Percentiles rank a stretch among this genome's conserved stretches.
phyloP scores from a whole-genome alignment of 2,113 vertebrate species.

The Trematocara marginatum region DNA sequence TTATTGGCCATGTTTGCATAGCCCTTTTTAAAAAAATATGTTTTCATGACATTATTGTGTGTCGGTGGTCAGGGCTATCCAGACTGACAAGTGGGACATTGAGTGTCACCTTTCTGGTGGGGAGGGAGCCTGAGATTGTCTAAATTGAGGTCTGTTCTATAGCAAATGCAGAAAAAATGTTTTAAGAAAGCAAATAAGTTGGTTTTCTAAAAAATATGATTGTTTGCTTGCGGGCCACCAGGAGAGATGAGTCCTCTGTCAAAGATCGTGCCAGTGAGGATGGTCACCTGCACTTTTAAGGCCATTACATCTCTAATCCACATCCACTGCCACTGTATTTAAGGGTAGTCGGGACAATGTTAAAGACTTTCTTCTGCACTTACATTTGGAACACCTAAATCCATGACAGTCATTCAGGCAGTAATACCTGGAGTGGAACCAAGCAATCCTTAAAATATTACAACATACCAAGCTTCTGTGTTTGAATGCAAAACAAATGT shows the following conservation, averaged over 20 bases:
- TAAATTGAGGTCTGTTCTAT: not conserved
- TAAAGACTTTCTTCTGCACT: not conserved
- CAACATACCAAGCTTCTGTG: not conserved
- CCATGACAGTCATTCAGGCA: not conserved
- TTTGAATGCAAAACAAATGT: not conserved
- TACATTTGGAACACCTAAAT: not conserved
- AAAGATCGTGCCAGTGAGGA: accelerated
- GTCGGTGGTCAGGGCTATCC: accelerated
- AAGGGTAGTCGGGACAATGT: not conserved
- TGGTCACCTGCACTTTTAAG: not conserved
- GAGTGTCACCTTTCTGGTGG: accelerated
- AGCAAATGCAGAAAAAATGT: not conserved
- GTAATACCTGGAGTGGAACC: not conserved
- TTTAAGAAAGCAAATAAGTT: not conserved
- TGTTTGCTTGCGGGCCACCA: not conserved
- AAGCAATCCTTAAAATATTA: not conserved
- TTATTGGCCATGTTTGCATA: not conserved
- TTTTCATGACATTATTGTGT: not conserved
- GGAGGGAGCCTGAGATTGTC: not conserved
- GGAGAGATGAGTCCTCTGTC: not conserved
- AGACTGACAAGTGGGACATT: not conserved
- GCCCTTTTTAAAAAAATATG: not conserved
- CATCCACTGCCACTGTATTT: not conserved
- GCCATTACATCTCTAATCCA: not conserved
- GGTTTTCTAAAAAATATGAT: not conserved